Evolutionary conservation across 92 coral and sea anemone species (phyloP), one percentile per base, ranked within the genome.

Genomic region (Phymanthus crucifer): DNA sequence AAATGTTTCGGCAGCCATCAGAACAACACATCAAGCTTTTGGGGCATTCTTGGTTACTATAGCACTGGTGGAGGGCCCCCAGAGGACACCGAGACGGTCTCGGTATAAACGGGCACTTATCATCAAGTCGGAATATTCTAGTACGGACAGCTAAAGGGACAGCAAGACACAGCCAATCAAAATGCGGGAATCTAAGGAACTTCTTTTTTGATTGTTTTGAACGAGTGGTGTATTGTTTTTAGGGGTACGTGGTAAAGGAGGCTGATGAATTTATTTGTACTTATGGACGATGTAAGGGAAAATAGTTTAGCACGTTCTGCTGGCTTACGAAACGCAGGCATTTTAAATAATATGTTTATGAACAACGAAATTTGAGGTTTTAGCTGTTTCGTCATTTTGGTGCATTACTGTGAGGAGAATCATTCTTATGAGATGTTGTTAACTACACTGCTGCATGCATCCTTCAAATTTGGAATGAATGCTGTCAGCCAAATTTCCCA

Each of bases 1-100:
- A 84, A 37, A 84, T 71, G 79, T 84, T 84, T 47, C 83, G 70
- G 84, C 88, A 84, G 73, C 88, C 88, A 78, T 84, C 83, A 78
- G 79, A 77, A 68, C 88, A 84, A 74, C 88, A 84, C 74, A 50
- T 70, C 83, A 72, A 64, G 71, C 40, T 57, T 32, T 54, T 57
- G 47, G 83, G 79, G 71, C 88, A 84, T 57, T 84, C 88, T 21
- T 71, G 66, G 64, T 57, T 77, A 40, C 48, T 84, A 72, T 50
- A 72, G 88, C 88, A 84, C 71, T 84, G 86, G 80, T 82, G 86
- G 19, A 72, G 54, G 52, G 74, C 52, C 80, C 80, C 71, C 14
- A 43, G 50, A 73, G 86, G 80, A 77, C 86, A 82, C 35, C 73
- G 73, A 46, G 46, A 26, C 13, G 79, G 86, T 73, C 74, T 82